Base-by-base conservation (phyloP, 2,888 invertebrate genomes). In the Pecten maximus region DNA sequence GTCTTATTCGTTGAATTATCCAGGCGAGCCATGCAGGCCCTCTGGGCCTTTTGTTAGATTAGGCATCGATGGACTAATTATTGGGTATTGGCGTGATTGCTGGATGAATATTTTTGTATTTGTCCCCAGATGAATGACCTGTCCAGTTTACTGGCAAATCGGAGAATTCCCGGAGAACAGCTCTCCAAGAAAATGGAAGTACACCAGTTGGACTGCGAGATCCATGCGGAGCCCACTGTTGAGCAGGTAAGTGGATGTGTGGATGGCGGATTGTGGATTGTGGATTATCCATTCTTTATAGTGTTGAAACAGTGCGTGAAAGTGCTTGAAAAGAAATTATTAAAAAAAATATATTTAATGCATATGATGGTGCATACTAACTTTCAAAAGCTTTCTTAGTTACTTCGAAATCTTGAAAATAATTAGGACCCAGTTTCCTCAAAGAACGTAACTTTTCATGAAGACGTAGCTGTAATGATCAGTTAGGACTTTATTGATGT, bases 161-260 rank as follows among this genome's bases (percentile, higher is more conserved):
- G 97, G 19, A 95, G 97, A 60, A 97, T 97, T 54, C 97, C 97
- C 0, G 97, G 97, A n/a, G 97, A 97, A 93, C 95, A 95, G 50
- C 89, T 95, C 8, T 92, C 94, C 39, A 96, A 96, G 87, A 96
- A 96, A 86, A 93, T 96, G 88, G 95, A 97, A 87, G 91, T 94
- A 91, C 89, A 93, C 90, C 92, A 93, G 91, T 90, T 91, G 40
- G 91, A 92, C 40, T 86, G 88, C 87, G 94, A 94, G 90, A 93
- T 94, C 39, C 90, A 92, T 87, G 93, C 95, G 3, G 95, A 95
- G 90, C 95, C 94, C 88, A 94, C 95, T 0, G 94, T 94, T 16
- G 95, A 94, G 88, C 94, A 95, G 94, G 95, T 95, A 54, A 54
- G 88, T 48, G 40, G 48, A 19, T 23, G 28, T 40, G 40, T 35